Evolutionary conservation across 2,797 vertebrate genomes (phyloP).

Genomic region (Rhinichthys osculus): DNA sequence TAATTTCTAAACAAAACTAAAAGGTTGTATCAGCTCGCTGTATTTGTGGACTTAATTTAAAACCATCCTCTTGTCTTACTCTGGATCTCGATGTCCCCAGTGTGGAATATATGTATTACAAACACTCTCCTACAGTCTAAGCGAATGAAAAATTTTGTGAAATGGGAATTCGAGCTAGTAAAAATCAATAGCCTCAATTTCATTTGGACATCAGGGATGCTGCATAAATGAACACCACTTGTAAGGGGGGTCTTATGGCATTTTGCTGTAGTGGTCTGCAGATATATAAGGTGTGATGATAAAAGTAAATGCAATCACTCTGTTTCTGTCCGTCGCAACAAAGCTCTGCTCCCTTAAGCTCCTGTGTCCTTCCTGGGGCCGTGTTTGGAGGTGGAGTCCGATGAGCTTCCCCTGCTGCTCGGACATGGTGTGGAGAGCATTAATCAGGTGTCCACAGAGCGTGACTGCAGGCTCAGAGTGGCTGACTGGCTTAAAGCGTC

Average conservation of each 20-base stretch:
- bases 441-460: slow-evolving; percentile 73
- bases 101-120: slow-evolving; percentile 52
- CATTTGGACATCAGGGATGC: slow-evolving; percentile 35
- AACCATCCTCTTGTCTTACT: slow-evolving; percentile 23
- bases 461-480: slow-evolving; percentile 64
- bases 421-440: slow-evolving; percentile 66
- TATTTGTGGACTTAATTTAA: slow-evolving; percentile 8
- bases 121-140: slow-evolving; percentile 33
- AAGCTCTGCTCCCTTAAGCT: slow-evolving; percentile 45
- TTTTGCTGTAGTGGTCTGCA: slow-evolving; percentile 20
- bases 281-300: background rate
- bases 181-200: slow-evolving; percentile 57
- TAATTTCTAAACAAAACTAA: background rate
- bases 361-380: slow-evolving; percentile 49
- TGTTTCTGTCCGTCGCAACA: slow-evolving; percentile 12
- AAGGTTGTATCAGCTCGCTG: background rate
- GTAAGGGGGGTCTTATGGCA: background rate
- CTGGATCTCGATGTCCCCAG: background rate
- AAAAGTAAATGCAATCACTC: slow-evolving; percentile 31
- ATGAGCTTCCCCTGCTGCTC: slow-evolving; percentile 57
- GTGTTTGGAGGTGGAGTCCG: slow-evolving; percentile 61
- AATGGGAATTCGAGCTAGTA: slow-evolving; percentile 33
- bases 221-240: slow-evolving; percentile 42
- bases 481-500: slow-evolving; percentile 56
- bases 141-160: slow-evolving; percentile 29